These are phyloP conservation scores for Sarcophaga peregrina DNA, from an alignment of 1,140 invertebrate genomes.

Conservation along the genomic window DNA sequence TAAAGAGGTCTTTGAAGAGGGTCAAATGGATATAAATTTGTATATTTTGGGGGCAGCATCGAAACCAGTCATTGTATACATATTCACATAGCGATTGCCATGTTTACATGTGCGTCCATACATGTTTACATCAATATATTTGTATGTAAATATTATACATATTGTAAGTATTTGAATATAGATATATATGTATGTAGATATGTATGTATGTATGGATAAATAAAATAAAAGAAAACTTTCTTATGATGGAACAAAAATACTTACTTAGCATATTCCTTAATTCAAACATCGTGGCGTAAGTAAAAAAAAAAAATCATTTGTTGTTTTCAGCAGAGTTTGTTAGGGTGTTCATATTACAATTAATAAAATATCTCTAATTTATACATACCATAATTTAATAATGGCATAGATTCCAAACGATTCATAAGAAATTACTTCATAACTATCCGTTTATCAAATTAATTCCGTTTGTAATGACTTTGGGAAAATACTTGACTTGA, in stretches of 20 bases:
- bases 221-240: too few species aligned
- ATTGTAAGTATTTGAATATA: neutral
- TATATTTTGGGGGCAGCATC: slow-evolving; percentile 46
- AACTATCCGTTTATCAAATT: too few species aligned
- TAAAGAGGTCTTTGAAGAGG: slow-evolving; percentile 67
- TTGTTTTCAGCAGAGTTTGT: too few species aligned
- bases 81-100: too few species aligned
- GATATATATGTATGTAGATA: neutral
- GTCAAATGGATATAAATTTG: slow-evolving; percentile 67
- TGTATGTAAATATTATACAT: neutral
- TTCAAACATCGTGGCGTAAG: neutral
- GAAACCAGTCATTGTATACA: neutral
- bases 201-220: neutral
- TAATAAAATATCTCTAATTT: too few species aligned
- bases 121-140: neutral
- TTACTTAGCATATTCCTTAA: slow-evolving; percentile 5
- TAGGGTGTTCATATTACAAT: too few species aligned
- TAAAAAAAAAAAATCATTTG: too few species aligned
- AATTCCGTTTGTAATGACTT: too few species aligned
- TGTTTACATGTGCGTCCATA: neutral
- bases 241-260: neutral
- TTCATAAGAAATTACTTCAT: too few species aligned
- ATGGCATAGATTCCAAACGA: too few species aligned
- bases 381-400: too few species aligned
- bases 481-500: too few species aligned